Percentiles rank a stretch among this genome's conserved stretches.
phyloP scores from a whole-genome alignment of 2,888 invertebrate species.

The Phania funesta region DNA sequence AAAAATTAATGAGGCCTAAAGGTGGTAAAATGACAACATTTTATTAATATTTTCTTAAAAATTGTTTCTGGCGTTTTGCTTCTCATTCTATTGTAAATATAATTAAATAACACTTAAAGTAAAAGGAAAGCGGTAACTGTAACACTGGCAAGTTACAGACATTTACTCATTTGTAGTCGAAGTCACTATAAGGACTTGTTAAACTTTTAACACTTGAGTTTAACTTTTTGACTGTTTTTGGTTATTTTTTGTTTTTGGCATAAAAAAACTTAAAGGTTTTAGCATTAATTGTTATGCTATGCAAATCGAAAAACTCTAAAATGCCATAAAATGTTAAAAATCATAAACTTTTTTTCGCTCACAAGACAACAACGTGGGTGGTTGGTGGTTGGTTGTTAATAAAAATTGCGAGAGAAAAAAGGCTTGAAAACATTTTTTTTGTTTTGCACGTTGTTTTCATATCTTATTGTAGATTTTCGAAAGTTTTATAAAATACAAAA shows the following conservation, averaged over 20 bases:
- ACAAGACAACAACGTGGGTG: conserved; percentile 54
- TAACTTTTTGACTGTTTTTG: conserved; percentile 25
- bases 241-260: conserved; percentile 5
- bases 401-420: conserved; percentile 36
- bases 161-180: conserved; percentile 9
- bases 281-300: conserved; percentile 70
- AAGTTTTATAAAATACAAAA: conserved; percentile 48
- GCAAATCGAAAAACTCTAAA: conserved; percentile 67
- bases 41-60: conserved; percentile 46
- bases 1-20: conserved; percentile 66
- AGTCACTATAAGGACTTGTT: conserved; percentile 30
- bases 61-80: background rate
- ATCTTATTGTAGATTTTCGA: conserved; percentile 54
- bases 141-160: conserved; percentile 22
- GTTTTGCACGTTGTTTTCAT: conserved; percentile 54
- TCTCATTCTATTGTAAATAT: conserved; percentile 27
- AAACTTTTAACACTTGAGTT: conserved; percentile 63
- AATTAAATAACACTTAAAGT: conserved; percentile 66
- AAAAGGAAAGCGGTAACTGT: conserved; percentile 36
- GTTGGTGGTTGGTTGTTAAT: conserved; percentile 41
- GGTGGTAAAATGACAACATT: conserved; percentile 65
- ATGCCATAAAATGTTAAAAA: conserved; percentile 67
- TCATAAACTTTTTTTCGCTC: conserved; percentile 55
- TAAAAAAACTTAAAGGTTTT: conserved; percentile 58
- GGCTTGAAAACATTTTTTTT: conserved; percentile 55